These are phyloP conservation scores for Onychorhynchus coronatus DNA, from an alignment of 2,113 vertebrate species.

Conservation along the genomic window DNA sequence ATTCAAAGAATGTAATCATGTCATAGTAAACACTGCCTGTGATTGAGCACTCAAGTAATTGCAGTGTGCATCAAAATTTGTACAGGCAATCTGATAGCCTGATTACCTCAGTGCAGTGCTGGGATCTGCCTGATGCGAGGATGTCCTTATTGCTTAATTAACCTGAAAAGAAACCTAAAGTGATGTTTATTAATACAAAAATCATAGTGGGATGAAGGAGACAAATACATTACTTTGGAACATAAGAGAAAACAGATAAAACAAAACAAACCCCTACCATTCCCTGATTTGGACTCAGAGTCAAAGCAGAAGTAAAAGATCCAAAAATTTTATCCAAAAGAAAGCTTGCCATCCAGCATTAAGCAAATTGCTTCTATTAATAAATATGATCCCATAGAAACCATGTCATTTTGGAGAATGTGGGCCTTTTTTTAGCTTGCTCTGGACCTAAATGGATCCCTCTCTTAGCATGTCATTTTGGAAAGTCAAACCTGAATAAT, in stretches of 20 bases:
- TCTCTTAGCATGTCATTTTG: rapidly evolving
- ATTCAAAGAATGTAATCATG: background rate
- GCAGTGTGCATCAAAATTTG: background rate
- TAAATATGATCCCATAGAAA: background rate
- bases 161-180: background rate
- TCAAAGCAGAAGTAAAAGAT: background rate
- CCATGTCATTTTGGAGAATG: background rate
- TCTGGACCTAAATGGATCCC: background rate
- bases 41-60: background rate
- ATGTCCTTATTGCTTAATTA: background rate
- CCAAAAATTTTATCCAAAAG: background rate
- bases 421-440: background rate
- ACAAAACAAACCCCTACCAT: background rate
- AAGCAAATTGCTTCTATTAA: background rate
- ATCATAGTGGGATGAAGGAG: background rate
- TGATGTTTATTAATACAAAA: background rate
- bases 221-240: background rate
- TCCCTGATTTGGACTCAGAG: background rate
- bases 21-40: background rate
- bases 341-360: background rate
- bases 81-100: background rate
- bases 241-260: background rate
- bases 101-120: background rate
- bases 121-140: background rate
- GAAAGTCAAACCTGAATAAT: background rate